Evolutionary conservation across 2,888 invertebrate species (phyloP), one percentile per base, ranked within the genome.

Genomic region (Apotomis turbidana): DNA sequence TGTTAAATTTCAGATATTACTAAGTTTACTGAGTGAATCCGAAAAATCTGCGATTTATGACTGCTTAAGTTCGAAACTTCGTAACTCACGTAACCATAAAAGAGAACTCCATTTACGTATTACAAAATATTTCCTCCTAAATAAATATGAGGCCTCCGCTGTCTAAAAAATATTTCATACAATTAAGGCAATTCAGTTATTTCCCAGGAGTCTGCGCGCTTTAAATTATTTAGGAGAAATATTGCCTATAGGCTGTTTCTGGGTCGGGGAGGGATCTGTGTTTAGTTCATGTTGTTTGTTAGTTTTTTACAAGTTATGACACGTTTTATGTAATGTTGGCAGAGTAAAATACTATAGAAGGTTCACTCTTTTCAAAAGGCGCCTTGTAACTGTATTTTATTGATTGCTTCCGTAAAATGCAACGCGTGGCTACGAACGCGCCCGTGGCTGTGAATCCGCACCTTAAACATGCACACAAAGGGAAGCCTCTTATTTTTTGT

Each of bases 101-200:
- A 49, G 0, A 49, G 9, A 27, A 6, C 49, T 8, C 49, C 58
- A 27, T 58, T 58, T n/a, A 58, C 58, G 58, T 3, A 3, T 10
- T 57, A 38, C 36, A 55, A 64, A 64, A 41, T 13, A 41, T 44
- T 63, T 12, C 51, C 44, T 49, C 36, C 54, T 44, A 64, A 64
- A 55, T 55, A 64, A 64, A 44, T 54, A 64, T 46, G 64, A 64
- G 12, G 15, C 12, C 9, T n/a, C 38, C 2, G 8, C 57, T 13
- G 58, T 49, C 58, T 58, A 36, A 15, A 27, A 38, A 67, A 58
- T 49, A 67, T 58, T 49, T 67, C 38, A 49, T n/a, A 58, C 67
- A 67, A 67, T 67, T 67, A 67, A 9, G 46, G 36, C 58, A 64
- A 67, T 67, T 58, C 49, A 27, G 46, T 1, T 58, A 67, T 67